Base-by-base conservation (phyloP, 1,140 invertebrate genomes). In the Hermetia illucens region DNA sequence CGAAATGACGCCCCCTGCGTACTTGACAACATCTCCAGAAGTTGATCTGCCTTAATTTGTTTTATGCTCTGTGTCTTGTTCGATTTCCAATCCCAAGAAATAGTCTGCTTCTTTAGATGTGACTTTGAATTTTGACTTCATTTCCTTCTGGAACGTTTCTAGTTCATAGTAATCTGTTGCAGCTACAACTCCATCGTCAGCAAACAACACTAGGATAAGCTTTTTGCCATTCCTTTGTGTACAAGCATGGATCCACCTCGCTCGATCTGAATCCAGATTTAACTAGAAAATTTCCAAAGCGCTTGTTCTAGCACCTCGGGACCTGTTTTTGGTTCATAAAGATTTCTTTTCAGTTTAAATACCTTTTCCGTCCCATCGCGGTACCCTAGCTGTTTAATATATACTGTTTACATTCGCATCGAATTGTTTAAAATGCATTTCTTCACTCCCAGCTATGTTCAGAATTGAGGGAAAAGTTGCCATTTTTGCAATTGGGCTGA, bases 151-250 rank as follows among this genome's bases (percentile, higher is more conserved):
- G 22, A 55, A 51, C 15, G 31, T 15, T 8, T 48, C 17, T 3
- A 50, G 20, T 27, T 50, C 39, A 10, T 35, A 18, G 18, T 43
- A 24, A 42, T 44, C 30, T 33, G 39, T 50, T n/a, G 51, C 45
- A 22, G 43, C 52, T 35, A 64, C 44, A 19, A 65, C 38, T 13
- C 50, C 55, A 46, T 63, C 59, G 45, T 65, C 58, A 1, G 64
- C 58, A 45, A 61, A 63, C 1, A 61, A 19, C 9, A 50, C 43
- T 13, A 64, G 21, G 24, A 61, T 32, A 4, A 53, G 34, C 20
- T 40, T 32, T 21, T 43, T 42, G 5, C 32, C 41, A 19, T 30
- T 42, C 27, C 41, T 31, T 45, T 32, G 48, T 46, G 37, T 49
- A 62, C 16, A 61, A 31, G 39, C 56, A 61, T 18, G 47, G 43